Evolutionary conservation across 2,888 invertebrate genomes (phyloP).

Genomic region (Odontocerum albicorne): DNA sequence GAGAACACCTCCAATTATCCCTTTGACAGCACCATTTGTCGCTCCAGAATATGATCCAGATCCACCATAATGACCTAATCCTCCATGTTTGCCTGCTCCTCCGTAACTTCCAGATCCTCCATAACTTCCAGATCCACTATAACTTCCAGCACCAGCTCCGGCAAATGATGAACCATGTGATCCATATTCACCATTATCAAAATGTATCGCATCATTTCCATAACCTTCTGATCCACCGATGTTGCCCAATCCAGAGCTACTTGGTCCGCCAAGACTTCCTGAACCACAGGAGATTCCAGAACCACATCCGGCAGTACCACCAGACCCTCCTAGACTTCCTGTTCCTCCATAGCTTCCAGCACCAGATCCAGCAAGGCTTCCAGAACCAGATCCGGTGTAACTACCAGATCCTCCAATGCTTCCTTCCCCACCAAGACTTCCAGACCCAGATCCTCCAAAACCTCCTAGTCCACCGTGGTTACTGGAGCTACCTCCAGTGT

Average conservation of each 20-base stretch:
- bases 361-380: conserved; percentile 29
- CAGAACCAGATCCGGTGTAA: conserved; percentile 2
- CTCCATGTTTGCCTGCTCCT: neutral
- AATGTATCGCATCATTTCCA: too few relatives aligned
- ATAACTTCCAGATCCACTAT: conserved; percentile 1
- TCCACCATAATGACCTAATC: neutral
- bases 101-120: conserved; percentile 1
- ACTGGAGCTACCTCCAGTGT: neutral
- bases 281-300: conserved; percentile 12
- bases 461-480: neutral
- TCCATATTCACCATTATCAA: too few relatives aligned
- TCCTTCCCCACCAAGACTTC: conserved; percentile 21
- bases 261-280: conserved; percentile 1
- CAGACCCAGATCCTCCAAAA: conserved; percentile 9
- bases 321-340: too few relatives aligned
- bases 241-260: neutral
- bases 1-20: conserved; percentile 38
- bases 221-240: too few relatives aligned
- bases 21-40: conserved; percentile 1
- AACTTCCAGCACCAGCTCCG: too few relatives aligned
- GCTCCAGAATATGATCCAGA: neutral
- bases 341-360: conserved; percentile 41
- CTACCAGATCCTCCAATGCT: conserved; percentile 11
- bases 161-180: too few relatives aligned
- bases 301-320: neutral